These are phyloP conservation scores for Actinemys pallida DNA, from an alignment of 2,113 vertebrate genomes.

Conservation along the genomic window DNA sequence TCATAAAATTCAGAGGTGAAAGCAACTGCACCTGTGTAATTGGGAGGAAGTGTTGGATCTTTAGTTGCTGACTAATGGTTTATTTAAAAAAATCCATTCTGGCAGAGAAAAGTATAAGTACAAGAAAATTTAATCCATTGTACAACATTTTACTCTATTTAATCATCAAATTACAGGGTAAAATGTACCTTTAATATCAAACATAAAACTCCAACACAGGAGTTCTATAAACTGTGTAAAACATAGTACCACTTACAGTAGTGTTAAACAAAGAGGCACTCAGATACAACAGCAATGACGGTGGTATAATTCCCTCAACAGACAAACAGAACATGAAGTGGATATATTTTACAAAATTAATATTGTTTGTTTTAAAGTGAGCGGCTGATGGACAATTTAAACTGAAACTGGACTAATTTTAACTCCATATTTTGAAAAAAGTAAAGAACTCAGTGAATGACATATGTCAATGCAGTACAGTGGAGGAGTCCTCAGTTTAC, in stretches of 20 bases:
- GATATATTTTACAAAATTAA: not conserved
- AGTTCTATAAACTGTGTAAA: not conserved
- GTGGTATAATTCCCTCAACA: too few species aligned
- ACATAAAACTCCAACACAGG: not conserved
- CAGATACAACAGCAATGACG: too few species aligned
- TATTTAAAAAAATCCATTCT: not conserved
- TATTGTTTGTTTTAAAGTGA: too few species aligned
- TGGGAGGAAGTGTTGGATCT: not conserved
- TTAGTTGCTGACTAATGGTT: conserved; percentile 6
- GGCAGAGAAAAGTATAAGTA: not conserved
- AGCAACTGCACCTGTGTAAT: not conserved
- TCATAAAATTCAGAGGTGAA: conserved; percentile 25
- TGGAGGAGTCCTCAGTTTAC: not conserved
- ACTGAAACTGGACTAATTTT: too few species aligned
- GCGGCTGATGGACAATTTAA: too few species aligned
- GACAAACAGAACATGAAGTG: too few species aligned
- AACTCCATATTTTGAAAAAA: too few species aligned
- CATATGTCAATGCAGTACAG: too few species aligned
- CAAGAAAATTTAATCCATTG: too few species aligned
- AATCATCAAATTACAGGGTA: too few species aligned
- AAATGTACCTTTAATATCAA: conserved; percentile 27
- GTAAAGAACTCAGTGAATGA: too few species aligned
- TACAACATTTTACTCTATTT: too few species aligned
- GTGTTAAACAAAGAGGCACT: not conserved
- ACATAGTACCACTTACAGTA: not conserved